phyloP scores from a whole-genome alignment of 1,140 invertebrate genomes.

The Lepidurus couesii region DNA sequence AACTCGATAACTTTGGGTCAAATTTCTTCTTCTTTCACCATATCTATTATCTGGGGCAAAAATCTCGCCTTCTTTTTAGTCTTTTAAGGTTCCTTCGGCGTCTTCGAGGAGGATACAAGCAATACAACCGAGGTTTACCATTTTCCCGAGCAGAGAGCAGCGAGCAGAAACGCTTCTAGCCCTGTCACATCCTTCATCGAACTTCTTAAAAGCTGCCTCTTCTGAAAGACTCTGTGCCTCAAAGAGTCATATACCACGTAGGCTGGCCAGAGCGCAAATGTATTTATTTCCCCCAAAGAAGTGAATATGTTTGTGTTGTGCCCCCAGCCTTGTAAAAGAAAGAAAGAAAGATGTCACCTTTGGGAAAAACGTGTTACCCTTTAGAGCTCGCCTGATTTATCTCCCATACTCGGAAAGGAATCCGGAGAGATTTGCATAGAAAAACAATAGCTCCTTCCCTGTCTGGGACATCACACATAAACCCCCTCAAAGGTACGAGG shows the following conservation, averaged over 20 bases:
- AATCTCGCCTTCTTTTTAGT: neutral
- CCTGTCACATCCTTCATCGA: slow-evolving; percentile 6
- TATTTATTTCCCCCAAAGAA: neutral
- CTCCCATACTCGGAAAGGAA: neutral
- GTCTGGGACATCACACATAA: slow-evolving; percentile 13
- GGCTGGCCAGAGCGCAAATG: neutral
- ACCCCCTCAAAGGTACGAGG: neutral
- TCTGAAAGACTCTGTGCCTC: neutral
- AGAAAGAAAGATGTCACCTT: slow-evolving; percentile 7
- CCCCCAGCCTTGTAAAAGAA: neutral
- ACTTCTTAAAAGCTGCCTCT: neutral
- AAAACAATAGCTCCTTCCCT: slow-evolving; percentile 3
- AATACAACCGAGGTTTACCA: no score
- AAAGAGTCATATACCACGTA: no score
- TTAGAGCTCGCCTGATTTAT: slow-evolving; percentile 8
- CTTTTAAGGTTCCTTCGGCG: neutral
- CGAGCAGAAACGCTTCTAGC: neutral
- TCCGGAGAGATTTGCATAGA: neutral
- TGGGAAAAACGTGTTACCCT: slow-evolving; percentile 7
- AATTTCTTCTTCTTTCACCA: neutral
- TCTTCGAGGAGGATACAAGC: neutral
- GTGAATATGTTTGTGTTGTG: neutral
- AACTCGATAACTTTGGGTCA: neutral
- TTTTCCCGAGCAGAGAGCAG: neutral
- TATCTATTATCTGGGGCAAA: neutral